These are phyloP conservation scores for Synanthedon vespiformis DNA, from an alignment of 2,888 invertebrate genomes.

Conservation along the genomic window DNA sequence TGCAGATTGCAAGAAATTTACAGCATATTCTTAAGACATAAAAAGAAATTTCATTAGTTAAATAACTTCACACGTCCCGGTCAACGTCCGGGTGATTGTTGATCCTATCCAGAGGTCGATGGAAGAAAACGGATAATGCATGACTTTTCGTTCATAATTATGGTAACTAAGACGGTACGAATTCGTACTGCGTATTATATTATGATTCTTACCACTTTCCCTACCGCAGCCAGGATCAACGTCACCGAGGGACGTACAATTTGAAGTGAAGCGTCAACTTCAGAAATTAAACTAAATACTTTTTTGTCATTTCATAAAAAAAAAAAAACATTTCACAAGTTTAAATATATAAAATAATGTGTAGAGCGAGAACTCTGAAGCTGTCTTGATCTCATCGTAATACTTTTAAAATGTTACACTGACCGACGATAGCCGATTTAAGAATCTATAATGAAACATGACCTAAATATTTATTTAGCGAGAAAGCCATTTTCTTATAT, in stretches of 20 bases:
- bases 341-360: constrained; percentile 45
- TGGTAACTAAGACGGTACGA: constrained; percentile 61
- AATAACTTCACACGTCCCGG: constrained; percentile 20
- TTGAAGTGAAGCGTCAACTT: constrained; percentile 34
- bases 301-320: constrained; percentile 65
- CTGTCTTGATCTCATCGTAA: constrained; percentile 42
- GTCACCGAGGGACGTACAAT: constrained; percentile 31
- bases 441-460: constrained; percentile 43
- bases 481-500: constrained; percentile 56
- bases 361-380: constrained; percentile 40
- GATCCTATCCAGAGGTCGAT: constrained; percentile 4
- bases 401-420: constrained; percentile 46
- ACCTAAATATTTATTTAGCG: constrained; percentile 32
- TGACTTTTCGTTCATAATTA: constrained; percentile 22
- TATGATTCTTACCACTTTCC: constrained; percentile 30
- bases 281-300: constrained; percentile 58
- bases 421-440: constrained; percentile 33
- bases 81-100: no score
- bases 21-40: constrained; percentile 51
- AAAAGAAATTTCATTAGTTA: constrained; percentile 47
- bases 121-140: constrained; percentile 38
- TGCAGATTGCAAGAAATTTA: constrained; percentile 59
- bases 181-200: constrained; percentile 47
- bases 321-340: constrained; percentile 48
- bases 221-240: constrained; percentile 35